Evolutionary conservation across 2,888 invertebrate genomes (phyloP), one percentile per base, ranked within the genome.

Genomic region (Drosophila paramelanica): DNA sequence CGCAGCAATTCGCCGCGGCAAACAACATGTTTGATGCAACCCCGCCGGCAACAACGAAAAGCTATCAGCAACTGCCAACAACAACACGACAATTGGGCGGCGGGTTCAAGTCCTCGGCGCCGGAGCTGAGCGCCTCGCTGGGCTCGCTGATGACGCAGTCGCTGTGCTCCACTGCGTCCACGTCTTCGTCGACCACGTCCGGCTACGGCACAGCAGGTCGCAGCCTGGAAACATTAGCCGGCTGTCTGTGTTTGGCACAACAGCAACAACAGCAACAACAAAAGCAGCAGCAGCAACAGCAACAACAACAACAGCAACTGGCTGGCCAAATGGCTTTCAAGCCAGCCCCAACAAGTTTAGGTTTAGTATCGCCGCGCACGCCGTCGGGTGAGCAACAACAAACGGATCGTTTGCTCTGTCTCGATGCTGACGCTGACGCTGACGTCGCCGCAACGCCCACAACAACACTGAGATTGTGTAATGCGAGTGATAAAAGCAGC

Each of bases 111-210:
- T 88, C 91, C 51, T 90, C 90, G 27, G 88, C 90, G 20, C 90
- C 91, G 27, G 90, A 90, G 62, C 58, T 90, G 27, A 91, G 89
- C 73, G 84, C 89, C 64, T 90, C 91, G 53, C 75, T 88, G 71
- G 88, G 88, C 58, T 89, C 90, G 13, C 71, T 90, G 67, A 90
- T 90, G 90, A 89, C 88, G 69, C 90, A 90, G 73, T 90, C 90
- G 41, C 88, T 90, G 31, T 88, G 90, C 81, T 90, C 90, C 55
- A 88, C 81, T 53, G 80, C 80, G 50, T 79, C 79, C 68, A 77
- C 83, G 47, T 81, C 87, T 49, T 81, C 81, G 23, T 86, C 87
- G 11, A 67, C 81, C 46, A 86, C 81, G 55, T 91, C 91, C 56
- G 91, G 91, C 61, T 91, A 91, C 67, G 90, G 90, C 49, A 90